Conservation (phyloP, 2,797 vertebrate genomes). For the Sebastes iracundus region DNA sequence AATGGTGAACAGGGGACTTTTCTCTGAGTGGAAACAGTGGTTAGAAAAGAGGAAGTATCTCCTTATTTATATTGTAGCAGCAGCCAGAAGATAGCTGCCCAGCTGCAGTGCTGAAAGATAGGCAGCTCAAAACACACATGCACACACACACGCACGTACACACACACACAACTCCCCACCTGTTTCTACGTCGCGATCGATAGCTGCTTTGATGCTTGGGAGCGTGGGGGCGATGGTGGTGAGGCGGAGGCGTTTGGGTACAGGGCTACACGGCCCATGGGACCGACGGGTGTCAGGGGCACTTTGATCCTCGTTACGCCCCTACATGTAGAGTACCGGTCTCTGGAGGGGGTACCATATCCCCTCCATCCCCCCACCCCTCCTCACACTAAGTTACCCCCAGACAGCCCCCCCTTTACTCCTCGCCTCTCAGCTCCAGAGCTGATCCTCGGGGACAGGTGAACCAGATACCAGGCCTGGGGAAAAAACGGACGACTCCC, state of each 20-base stretch:
- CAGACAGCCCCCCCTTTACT: not conserved
- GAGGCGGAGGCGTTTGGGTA: not conserved
- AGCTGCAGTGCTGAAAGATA: constrained; percentile 69
- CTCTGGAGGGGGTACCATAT: constrained; percentile 38
- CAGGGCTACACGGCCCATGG: constrained; percentile 59
- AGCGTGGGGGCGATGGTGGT: constrained; percentile 9
- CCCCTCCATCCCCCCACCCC: not conserved
- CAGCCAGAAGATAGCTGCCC: constrained; percentile 50
- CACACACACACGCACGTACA: not conserved
- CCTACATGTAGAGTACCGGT: constrained; percentile 49
- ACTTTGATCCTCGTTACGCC: constrained; percentile 71
- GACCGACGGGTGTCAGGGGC: constrained; percentile 57
- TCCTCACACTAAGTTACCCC: constrained; percentile 10
- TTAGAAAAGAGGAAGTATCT: constrained; percentile 65
- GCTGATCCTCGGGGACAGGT: constrained; percentile 71
- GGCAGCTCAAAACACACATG: constrained; percentile 15
- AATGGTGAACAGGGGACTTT: constrained; percentile 15
- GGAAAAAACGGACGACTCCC: constrained; percentile 30
- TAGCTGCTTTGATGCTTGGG: constrained; percentile 63
- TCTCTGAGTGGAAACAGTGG: constrained; percentile 51
- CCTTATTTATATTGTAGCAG: constrained; percentile 48
- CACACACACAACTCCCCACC: constrained; percentile 44
- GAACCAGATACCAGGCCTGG: constrained; percentile 45
- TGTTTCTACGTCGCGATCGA: constrained; percentile 54
- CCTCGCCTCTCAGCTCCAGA: constrained; percentile 24